Percentiles rank a stretch among this genome's conserved stretches.
Evolutionary conservation across 1,140 invertebrate species (phyloP).

Genomic region (Patella vulgata): DNA sequence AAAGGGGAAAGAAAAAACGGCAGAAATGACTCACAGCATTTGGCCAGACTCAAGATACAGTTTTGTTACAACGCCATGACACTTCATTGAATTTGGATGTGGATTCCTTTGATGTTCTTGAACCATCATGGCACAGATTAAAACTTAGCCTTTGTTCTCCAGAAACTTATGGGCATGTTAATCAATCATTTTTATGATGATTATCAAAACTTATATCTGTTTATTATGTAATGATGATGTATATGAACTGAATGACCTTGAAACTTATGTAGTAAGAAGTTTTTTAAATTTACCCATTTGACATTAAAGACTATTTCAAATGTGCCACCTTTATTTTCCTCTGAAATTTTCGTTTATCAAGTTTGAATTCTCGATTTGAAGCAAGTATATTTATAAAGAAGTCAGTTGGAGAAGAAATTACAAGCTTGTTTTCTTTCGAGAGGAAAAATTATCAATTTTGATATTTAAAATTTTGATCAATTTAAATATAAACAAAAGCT

Average conservation of each 20-base stretch:
- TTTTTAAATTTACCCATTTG: too few relatives aligned
- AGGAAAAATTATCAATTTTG: too few relatives aligned
- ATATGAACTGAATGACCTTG: background rate
- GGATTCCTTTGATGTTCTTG: slow-evolving; percentile 8
- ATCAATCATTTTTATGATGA: slow-evolving; percentile 10
- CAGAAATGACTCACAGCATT: slow-evolving; percentile 52
- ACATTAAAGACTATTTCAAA: too few relatives aligned
- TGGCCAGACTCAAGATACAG: slow-evolving; percentile 48
- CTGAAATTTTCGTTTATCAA: too few relatives aligned
- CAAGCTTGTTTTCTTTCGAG: too few relatives aligned
- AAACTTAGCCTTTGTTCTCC: background rate
- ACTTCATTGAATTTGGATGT: slow-evolving; percentile 14
- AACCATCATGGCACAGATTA: slow-evolving; percentile 8
- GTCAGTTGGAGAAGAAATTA: too few relatives aligned
- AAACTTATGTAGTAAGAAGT: background rate
- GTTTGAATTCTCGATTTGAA: too few relatives aligned
- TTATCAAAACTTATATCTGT: background rate
- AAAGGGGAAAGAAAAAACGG: slow-evolving; percentile 45
- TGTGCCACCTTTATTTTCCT: too few relatives aligned
- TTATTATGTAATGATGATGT: background rate
- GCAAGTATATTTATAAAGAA: too few relatives aligned
- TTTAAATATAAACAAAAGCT: too few relatives aligned
- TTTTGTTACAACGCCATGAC: slow-evolving; percentile 39
- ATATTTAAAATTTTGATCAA: too few relatives aligned
- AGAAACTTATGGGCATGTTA: slow-evolving; percentile 12